phyloP scores from a whole-genome alignment of 2,888 invertebrate genomes.

The Seira ritae region DNA sequence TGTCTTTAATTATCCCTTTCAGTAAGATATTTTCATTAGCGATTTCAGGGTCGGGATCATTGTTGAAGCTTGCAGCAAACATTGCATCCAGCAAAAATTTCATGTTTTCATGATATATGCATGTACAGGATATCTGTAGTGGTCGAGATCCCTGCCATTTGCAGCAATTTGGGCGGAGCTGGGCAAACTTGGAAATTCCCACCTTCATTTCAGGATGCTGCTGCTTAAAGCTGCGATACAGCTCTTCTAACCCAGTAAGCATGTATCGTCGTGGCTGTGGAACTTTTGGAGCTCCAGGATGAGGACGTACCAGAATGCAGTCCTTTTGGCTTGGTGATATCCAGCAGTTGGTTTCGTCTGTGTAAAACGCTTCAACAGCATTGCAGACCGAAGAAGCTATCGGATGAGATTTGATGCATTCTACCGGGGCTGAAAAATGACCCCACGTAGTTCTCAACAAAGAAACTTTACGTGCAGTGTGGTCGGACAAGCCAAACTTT shows the following conservation, averaged over 20 bases:
- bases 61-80: background rate
- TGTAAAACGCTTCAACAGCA: no score
- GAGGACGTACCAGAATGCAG: no score
- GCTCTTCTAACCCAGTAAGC: background rate
- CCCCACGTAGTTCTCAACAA: no score
- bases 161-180: background rate
- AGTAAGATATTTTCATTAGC: background rate
- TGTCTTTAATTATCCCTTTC: background rate
- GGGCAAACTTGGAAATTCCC: slow-evolving; percentile 10
- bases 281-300: no score
- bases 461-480: no score
- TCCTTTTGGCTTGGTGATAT: no score
- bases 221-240: background rate
- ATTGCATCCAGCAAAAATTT: slow-evolving; percentile 22
- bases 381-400: no score
- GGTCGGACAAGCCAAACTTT: no score
- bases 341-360: no score
- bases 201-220: background rate
- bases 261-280: background rate
- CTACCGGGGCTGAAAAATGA: no score
- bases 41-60: background rate
- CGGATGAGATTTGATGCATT: no score
- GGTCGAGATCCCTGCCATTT: background rate
- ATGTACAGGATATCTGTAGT: slow-evolving; percentile 1
- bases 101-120: slow-evolving; percentile 30